These are phyloP conservation scores for Mythimna lalbum DNA, from an alignment of 2,888 invertebrate species.

Conservation along the genomic window DNA sequence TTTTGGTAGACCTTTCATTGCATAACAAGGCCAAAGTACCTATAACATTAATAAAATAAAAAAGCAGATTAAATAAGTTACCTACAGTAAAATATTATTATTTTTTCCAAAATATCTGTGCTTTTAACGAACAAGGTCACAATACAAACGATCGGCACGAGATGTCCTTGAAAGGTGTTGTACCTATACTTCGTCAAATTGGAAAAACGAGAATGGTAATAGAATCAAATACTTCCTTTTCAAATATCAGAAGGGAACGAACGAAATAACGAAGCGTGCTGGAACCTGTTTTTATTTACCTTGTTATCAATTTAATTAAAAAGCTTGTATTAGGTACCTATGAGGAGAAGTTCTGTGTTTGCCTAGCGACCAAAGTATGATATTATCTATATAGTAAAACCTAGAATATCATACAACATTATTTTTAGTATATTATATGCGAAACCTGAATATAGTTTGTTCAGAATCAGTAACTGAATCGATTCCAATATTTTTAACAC, in stretches of 20 bases:
- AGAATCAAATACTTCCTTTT: constrained; percentile 34
- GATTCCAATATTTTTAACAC: too few species aligned
- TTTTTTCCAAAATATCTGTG: background rate
- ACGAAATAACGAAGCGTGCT: too few species aligned
- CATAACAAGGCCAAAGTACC: too few species aligned
- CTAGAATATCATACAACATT: too few species aligned
- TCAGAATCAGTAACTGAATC: too few species aligned
- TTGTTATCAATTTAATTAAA: constrained; percentile 13
- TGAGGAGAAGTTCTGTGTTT: background rate
- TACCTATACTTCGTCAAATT: constrained; percentile 42
- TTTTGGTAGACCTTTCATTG: too few species aligned
- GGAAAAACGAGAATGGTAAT: constrained; percentile 46
- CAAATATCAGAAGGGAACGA: constrained; percentile 18
- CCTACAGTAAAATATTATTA: background rate
- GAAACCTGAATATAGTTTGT: too few species aligned
- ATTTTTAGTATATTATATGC: too few species aligned
- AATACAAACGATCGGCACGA: background rate
- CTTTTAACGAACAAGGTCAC: constrained; percentile 12
- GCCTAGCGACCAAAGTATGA: background rate
- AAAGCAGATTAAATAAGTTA: background rate
- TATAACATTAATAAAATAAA: background rate
- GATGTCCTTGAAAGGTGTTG: constrained; percentile 10
- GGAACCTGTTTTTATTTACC: constrained; percentile 15
- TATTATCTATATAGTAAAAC: background rate
- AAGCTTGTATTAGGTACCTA: background rate